phyloP scores from a whole-genome alignment of 2,797 vertebrate species.

The Enteromius unitaeniatus region DNA sequence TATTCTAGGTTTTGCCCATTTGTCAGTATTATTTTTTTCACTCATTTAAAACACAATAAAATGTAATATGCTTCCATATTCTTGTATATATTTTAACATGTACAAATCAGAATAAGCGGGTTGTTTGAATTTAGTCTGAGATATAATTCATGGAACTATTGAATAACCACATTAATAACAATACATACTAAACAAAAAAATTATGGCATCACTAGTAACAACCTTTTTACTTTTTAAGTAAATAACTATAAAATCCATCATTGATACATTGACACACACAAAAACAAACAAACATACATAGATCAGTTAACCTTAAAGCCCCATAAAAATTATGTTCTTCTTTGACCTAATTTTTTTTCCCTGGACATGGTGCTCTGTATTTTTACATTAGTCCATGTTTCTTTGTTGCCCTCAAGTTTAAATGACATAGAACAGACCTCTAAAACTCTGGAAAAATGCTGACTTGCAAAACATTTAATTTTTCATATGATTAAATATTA shows the following conservation, averaged over 20 bases:
- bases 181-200: not conserved
- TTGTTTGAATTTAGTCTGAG: not conserved
- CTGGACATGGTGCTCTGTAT: not conserved
- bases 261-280: not conserved
- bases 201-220: not conserved
- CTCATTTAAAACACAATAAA: no score
- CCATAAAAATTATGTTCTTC: not conserved
- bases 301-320: not conserved
- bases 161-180: not conserved
- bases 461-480: slow-evolving; percentile 3
- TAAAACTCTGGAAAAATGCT: not conserved
- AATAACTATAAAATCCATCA: not conserved
- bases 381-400: not conserved
- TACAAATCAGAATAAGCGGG: no score
- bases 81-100: no score
- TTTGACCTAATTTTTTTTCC: not conserved
- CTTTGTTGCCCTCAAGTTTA: not conserved
- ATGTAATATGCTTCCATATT: no score
- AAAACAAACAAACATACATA: no score
- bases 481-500: slow-evolving; percentile 6
- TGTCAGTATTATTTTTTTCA: no score
- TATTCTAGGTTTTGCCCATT: no score
- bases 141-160: not conserved
- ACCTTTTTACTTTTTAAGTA: not conserved
- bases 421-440: not conserved